Conservation (phyloP, 2,888 invertebrate genomes). For the Mesopsocus fuscifrons region DNA sequence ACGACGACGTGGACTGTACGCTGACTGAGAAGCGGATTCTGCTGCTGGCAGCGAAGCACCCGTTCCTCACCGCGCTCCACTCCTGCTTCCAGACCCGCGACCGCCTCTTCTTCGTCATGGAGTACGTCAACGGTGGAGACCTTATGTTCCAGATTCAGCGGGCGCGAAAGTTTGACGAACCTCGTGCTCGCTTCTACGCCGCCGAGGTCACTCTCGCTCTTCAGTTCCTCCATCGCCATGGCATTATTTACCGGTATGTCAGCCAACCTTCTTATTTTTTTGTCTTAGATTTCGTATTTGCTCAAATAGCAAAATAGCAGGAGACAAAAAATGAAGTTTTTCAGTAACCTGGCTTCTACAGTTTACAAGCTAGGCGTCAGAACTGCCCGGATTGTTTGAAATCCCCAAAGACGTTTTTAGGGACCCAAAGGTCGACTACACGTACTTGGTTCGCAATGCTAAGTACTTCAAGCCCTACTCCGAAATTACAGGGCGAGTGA, state of each 20-base stretch:
- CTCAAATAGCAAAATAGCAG: too few species aligned
- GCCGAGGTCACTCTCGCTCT: slow-evolving; percentile 96
- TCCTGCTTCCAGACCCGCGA: slow-evolving; percentile 95
- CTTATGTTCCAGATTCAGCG: slow-evolving; percentile 99
- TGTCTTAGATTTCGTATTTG: too few species aligned
- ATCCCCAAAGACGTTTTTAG: too few species aligned
- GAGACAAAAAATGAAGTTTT: too few species aligned
- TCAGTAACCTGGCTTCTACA: too few species aligned
- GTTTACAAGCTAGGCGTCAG: too few species aligned
- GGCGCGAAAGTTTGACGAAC: slow-evolving; percentile 94
- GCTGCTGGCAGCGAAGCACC: slow-evolving; percentile 92
- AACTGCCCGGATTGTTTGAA: too few species aligned
- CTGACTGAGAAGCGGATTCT: slow-evolving; percentile 97
- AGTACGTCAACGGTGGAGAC: slow-evolving; percentile 97
- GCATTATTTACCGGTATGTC: slow-evolving; percentile 73
- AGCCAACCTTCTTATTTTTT: too few species aligned
- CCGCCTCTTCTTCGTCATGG: slow-evolving; percentile 97
- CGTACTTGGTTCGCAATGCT: too few species aligned
- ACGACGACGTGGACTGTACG: slow-evolving; percentile 98
- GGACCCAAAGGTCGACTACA: too few species aligned
- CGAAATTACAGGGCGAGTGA: too few species aligned
- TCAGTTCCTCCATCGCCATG: slow-evolving; percentile 90
- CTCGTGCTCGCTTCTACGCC: slow-evolving; percentile 88
- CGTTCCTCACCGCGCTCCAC: slow-evolving; percentile 92
- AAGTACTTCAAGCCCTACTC: too few species aligned